Base-by-base conservation (phyloP, 2,888 invertebrate species). In the Zaprionus lineosus region DNA sequence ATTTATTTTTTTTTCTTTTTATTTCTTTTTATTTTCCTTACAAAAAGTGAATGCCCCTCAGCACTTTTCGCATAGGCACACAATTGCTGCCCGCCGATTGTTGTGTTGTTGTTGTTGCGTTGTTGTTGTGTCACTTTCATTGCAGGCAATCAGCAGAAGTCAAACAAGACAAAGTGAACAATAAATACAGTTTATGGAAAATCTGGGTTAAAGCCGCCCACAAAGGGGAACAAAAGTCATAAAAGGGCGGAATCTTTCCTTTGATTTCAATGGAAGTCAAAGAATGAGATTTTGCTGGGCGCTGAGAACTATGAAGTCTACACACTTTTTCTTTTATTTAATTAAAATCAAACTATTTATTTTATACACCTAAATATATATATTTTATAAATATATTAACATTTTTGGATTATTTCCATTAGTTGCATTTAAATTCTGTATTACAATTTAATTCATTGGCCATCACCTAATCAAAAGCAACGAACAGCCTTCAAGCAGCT, bases 31-130 rank as follows among this genome's bases (percentile, higher is more conserved):
- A 21, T 21, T 21, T 5, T 21, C n/a, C 59, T 57, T 56, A 58
- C 56, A 53, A 68, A 75, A 78, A 71, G 76, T 78, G 79, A 76
- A 77, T 78, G 74, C 75, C 63, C 53, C 57, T 59, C 39, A 43
- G 28, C 34, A 44, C 48, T 44, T 31, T 57, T 50, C 57, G 43
- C 43, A 60, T 37, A 24, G 31, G 16, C 26, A 11, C 39, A 63
- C 43, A 50, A 64, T 60, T 33, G 34, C n/a, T n/a, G n/a, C n/a
- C n/a, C n/a, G 19, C 7, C 16, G 15, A 47, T 51, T 55, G 36
- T 33, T 46, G n/a, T n/a, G n/a, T n/a, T n/a, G n/a, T n/a, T n/a
- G n/a, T n/a, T n/a, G n/a, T n/a, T n/a, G n/a, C n/a, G n/a, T 15
- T 12, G 24, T 2, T 21, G 12, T 9, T 57, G 36, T 50, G n/a